phyloP scores from a whole-genome alignment of 2,113 vertebrate genomes.

The Oenanthe melanoleuca region DNA sequence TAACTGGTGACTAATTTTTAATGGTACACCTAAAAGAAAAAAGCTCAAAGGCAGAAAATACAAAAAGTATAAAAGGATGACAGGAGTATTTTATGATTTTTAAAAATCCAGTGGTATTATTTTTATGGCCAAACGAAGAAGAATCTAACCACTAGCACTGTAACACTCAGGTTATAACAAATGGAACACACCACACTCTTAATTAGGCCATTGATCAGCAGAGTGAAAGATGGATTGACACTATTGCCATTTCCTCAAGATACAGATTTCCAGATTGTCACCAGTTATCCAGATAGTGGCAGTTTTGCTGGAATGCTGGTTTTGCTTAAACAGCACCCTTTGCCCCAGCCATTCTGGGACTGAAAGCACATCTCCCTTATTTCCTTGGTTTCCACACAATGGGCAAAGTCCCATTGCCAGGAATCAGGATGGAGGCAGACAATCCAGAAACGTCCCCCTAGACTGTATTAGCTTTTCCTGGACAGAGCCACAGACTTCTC shows the following conservation, averaged over 20 bases:
- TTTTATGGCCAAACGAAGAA: not conserved
- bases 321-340: not conserved
- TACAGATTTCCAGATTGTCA: not conserved
- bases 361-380: not conserved
- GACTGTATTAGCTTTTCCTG: not conserved
- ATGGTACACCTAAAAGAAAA: not conserved
- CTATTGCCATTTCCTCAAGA: not conserved
- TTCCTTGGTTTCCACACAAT: not conserved
- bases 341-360: not conserved
- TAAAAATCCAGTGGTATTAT: not conserved
- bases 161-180: constrained; percentile 11
- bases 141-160: not conserved
- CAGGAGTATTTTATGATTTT: not conserved
- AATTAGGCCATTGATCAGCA: constrained; percentile 38
- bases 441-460: not conserved
- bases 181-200: not conserved
- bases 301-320: not conserved
- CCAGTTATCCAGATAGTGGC: not conserved
- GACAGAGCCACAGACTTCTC: not conserved
- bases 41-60: constrained; percentile 10
- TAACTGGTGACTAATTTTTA: constrained; percentile 32
- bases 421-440: not conserved
- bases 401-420: not conserved
- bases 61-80: not conserved
- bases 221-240: constrained; percentile 15